A percentile compares a stretch with the other conserved stretches of the same genome.
Conservation (phyloP, 2,888 invertebrate genomes). For the Pseudoips prasinana region DNA sequence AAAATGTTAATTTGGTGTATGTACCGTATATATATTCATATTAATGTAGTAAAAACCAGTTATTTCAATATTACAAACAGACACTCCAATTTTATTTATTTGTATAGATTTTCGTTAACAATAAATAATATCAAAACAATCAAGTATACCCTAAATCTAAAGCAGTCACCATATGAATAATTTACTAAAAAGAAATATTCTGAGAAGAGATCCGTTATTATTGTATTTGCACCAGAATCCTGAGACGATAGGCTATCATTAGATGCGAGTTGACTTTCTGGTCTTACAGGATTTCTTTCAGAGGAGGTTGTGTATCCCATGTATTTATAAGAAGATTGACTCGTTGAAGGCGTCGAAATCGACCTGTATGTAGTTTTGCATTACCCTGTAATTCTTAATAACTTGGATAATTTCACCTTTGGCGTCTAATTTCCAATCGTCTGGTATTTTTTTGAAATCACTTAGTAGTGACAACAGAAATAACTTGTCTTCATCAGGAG, state of each 20-base stretch:
- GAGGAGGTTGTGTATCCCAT: constrained; percentile 10
- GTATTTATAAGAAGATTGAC: constrained; percentile 7
- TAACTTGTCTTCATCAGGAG: constrained; percentile 12
- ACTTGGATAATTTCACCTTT: constrained; percentile 13
- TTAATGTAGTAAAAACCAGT: no score
- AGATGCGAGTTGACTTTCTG: constrained; percentile 7
- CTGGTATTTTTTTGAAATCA: constrained; percentile 13
- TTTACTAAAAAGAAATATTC: constrained; percentile 1
- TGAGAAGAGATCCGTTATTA: constrained; percentile 8
- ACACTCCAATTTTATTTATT: no score
- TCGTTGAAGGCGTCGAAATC: constrained; percentile 7
- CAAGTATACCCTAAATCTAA: constrained; percentile 8
- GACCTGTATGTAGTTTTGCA: constrained; percentile 6
- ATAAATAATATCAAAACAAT: constrained; percentile 9
- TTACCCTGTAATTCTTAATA: constrained; percentile 10
- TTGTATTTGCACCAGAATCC: constrained; percentile 12
- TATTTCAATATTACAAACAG: no score
- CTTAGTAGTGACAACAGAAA: constrained; percentile 13
- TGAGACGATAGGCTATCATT: constrained; percentile 9
- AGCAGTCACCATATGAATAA: background rate
- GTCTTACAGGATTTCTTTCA: constrained; percentile 12
- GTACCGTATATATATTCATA: no score
- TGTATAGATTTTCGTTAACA: constrained; percentile 9
- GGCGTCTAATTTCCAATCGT: constrained; percentile 11
- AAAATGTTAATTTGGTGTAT: no score